A percentile compares a stretch with the other conserved stretches of the same genome.
Evolutionary conservation across 2,797 vertebrate genomes (phyloP).

Genomic region (Perodicticus potto): DNA sequence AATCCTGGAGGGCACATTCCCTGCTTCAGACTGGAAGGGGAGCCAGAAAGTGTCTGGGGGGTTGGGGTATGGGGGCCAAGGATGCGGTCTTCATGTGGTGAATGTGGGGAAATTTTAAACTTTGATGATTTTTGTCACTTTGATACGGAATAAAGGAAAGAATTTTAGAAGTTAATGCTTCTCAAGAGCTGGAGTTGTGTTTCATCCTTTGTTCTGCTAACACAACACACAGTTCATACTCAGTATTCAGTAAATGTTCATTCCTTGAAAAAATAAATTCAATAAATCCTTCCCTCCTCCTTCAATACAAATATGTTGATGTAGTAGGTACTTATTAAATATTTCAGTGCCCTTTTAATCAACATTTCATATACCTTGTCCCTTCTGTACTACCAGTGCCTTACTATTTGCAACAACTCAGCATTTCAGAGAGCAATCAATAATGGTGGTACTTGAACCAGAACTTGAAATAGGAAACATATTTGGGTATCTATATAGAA

Average conservation of each 20-base stretch:
- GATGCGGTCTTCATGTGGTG: background rate
- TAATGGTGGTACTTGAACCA: background rate
- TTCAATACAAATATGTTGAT: slow-evolving; percentile 7
- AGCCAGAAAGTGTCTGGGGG: background rate
- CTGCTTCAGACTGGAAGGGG: background rate
- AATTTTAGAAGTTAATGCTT: background rate
- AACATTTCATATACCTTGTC: background rate
- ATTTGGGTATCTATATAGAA: background rate
- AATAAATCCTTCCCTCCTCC: background rate
- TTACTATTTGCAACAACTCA: slow-evolving; percentile 11
- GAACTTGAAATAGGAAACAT: background rate
- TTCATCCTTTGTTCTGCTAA: background rate
- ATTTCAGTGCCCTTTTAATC: slow-evolving; percentile 5
- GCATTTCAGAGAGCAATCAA: slow-evolving; percentile 18
- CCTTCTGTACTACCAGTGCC: background rate
- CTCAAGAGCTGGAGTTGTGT: background rate
- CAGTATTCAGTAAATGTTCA: background rate
- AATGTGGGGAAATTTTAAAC: background rate
- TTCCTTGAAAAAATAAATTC: background rate
- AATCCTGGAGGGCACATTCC: background rate
- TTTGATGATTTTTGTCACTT: background rate
- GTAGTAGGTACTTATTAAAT: slow-evolving; percentile 22
- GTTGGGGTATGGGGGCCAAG: fast-evolving
- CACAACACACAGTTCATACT: background rate
- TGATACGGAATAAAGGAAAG: background rate